Evolutionary conservation across 2,888 invertebrate species (phyloP).

Genomic region (Acanthosepion pharaonis): DNA sequence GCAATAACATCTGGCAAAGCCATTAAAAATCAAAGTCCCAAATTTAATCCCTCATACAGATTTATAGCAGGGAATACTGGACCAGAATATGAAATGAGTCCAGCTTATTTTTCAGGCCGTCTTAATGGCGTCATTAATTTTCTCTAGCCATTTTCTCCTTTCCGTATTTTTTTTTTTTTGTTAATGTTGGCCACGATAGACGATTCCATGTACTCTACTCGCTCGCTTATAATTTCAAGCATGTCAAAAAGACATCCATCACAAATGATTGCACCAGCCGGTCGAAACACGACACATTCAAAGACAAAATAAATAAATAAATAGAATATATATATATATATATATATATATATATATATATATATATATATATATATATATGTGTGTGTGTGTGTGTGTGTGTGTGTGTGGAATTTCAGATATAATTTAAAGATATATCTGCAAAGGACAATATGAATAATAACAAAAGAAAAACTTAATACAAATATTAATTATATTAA

Average conservation of each 20-base stretch:
- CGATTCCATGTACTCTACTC: not conserved
- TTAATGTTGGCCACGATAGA: no score
- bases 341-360: not conserved
- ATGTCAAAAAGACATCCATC: no score
- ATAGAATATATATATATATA: not conserved
- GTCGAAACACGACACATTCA: no score
- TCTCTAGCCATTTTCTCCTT: not conserved
- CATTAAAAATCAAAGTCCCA: not conserved
- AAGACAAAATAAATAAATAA: not conserved
- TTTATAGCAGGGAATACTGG: not conserved
- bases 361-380: not conserved
- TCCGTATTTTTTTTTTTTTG: no score
- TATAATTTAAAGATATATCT: no score
- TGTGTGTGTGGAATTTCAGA: no score
- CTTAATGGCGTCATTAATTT: not conserved
- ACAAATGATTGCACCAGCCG: no score
- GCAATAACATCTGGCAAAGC: no score
- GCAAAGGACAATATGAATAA: no score
- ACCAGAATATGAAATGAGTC: not conserved
- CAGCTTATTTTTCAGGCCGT: not conserved
- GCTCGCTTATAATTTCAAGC: not conserved
- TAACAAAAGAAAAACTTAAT: no score
- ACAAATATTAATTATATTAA: no score
- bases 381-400: no score
- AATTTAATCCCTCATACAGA: not conserved